Percentiles rank a stretch among this genome's conserved stretches.
Evolutionary conservation across 1,140 invertebrate genomes (phyloP).

Genomic region (Zaprionus gabonicus): DNA sequence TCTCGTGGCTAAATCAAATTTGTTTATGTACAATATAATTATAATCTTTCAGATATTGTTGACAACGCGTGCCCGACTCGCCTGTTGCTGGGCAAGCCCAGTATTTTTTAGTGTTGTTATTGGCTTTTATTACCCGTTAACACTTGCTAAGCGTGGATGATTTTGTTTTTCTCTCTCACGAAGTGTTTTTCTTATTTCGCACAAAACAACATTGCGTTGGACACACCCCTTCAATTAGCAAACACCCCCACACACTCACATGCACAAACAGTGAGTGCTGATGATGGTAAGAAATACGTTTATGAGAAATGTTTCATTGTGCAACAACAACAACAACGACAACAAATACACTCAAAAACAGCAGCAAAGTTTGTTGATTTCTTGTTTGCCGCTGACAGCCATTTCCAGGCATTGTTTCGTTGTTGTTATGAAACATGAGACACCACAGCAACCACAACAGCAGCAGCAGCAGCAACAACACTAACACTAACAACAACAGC

Average conservation of each 20-base stretch:
- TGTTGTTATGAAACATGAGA: constrained; percentile 78
- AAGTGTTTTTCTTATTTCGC: constrained; percentile 39
- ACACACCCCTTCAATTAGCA: constrained; percentile 65
- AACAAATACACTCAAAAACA: not conserved
- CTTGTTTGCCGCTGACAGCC: constrained; percentile 58
- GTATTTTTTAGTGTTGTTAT: constrained; percentile 1
- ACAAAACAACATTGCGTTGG: constrained; percentile 59
- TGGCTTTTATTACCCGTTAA: constrained; percentile 8
- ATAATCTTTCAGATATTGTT: constrained; percentile 10
- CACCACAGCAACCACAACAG: constrained; percentile 38
- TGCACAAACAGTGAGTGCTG: not conserved
- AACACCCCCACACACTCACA: not conserved
- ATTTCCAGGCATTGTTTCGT: constrained; percentile 77
- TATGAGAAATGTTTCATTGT: not conserved
- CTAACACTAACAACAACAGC: not conserved
- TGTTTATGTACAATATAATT: constrained; percentile 20
- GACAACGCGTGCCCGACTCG: constrained; percentile 10
- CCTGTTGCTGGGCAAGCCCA: constrained; percentile 31
- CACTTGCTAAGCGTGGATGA: constrained; percentile 41
- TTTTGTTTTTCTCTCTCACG: constrained; percentile 56
- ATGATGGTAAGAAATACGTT: not conserved
- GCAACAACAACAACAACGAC: not conserved
- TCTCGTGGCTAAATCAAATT: not conserved
- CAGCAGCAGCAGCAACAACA: constrained; percentile 28
- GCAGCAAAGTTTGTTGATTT: constrained; percentile 41